Evolutionary conservation across 2,888 invertebrate species (phyloP), one percentile per base, ranked within the genome.

Genomic region (Globia sparganii): DNA sequence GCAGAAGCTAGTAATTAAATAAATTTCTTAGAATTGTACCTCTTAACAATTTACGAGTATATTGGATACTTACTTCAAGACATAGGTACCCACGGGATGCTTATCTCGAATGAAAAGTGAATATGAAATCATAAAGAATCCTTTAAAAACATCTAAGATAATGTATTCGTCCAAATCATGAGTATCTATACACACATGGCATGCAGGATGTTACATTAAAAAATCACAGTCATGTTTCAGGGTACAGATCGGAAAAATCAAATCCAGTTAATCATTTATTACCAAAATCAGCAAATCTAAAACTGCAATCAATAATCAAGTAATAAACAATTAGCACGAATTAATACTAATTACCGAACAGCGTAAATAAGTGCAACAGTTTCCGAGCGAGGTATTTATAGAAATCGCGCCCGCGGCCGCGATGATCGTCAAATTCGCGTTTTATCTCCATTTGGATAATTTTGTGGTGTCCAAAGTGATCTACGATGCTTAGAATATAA

Each of bases 391-490:
- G 31, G 31, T 34, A 82, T 68, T 43, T 81, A 72, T 8, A 69
- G 58, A 72, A 56, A 40, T 61, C 59, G n/a, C 43, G 59, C 21
- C 8, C 4, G 68, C 70, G 53, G 9, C 71, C 59, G 77, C 59
- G 49, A 81, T 81, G 80, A 40, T 82, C 80, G 58, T 69, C 58
- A 81, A 81, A 69, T 72, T 68, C n/a, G 31, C 62, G n/a, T 72
- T 68, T 31, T 72, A 72, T 72, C 53, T 81, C 4, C 25, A 77
- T 2, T n/a, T 81, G 13, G 43, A 21, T 9, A 64, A 81, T 53
- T 72, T 72, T 34, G 80, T 82, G 59, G 83, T 77, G 31, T 80
- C 77, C 46, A 83, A 80, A 80, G 83, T 81, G 58, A 59, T 80
- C 15, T 81, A 81, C 59, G 85, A 84, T 71, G 85, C 81, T n/a